Conservation (phyloP, 2,888 invertebrate species). For the Eurois occulta region DNA sequence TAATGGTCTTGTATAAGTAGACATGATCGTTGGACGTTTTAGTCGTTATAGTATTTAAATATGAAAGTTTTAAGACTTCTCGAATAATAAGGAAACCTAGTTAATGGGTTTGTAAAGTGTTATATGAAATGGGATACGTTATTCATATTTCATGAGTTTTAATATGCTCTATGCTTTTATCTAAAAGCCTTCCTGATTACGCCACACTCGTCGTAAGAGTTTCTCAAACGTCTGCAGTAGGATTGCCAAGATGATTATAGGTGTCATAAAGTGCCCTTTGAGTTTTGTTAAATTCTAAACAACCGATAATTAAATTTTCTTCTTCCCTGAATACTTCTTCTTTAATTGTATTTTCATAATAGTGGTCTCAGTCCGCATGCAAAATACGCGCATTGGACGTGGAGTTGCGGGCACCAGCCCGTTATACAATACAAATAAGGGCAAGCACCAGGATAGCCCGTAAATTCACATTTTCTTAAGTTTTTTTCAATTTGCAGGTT, state of each 20-base stretch:
- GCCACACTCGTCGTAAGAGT: neutral
- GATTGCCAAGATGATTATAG: neutral
- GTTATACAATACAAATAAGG: too few relatives aligned
- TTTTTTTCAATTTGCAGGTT: too few relatives aligned
- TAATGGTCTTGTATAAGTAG: constrained; percentile 67
- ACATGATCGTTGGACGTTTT: constrained; percentile 50
- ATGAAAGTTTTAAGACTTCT: constrained; percentile 53
- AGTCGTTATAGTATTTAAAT: constrained; percentile 46
- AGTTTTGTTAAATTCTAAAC: too few relatives aligned
- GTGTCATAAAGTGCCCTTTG: too few relatives aligned
- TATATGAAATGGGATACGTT: neutral
- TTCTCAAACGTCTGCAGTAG: too few relatives aligned
- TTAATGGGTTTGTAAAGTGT: constrained; percentile 10
- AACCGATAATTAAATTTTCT: neutral
- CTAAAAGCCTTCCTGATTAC: constrained; percentile 10
- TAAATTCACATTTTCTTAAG: too few relatives aligned
- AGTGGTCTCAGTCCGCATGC: neutral
- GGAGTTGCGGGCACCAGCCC: too few relatives aligned
- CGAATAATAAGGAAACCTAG: constrained; percentile 49
- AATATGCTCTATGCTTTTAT: constrained; percentile 6
- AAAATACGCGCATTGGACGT: too few relatives aligned
- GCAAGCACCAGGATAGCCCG: too few relatives aligned
- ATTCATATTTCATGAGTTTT: constrained; percentile 32
- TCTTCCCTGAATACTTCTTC: neutral
- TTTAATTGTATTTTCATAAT: neutral